Evolutionary conservation across 2,797 vertebrate genomes (phyloP), one percentile per base, ranked within the genome.

Genomic region (Myoxocephalus aenaeus): DNA sequence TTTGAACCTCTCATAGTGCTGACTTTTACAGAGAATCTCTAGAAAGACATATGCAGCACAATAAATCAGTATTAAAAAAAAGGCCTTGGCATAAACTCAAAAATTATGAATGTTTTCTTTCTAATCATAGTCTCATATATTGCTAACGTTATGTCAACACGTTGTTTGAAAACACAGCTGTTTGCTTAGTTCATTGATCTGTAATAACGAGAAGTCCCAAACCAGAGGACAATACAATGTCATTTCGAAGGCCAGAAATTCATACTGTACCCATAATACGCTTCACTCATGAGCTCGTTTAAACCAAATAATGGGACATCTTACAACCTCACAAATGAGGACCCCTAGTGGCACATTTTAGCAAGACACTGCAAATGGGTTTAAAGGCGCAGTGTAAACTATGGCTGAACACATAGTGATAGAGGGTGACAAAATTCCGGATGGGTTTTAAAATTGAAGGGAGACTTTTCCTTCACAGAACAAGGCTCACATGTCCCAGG

Each of bases 331-430:
- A 25, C 58, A 42, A 53, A 80, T 9, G 40, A n/a, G 13, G 71
- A 66, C 59, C 51, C 22, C 65, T 70, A 11, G 65, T 75, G 73
- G 67, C 8, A 18, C 1, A 15, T 46, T 40, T 59, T 63, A n/a
- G n/a, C 7, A 50, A 42, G 22, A 6, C 25, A 58, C 5, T 3
- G 3, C 7, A 61, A n/a, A 11, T 29, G n/a, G n/a, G 27, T 61
- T 63, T 22, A 25, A 27, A 8, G 34, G 18, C 57, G 15, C 53
- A 64, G 17, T 22, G 20, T 22, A 32, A 68, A 50, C 6, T n/a
- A 27, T 17, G 5, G 3, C 15, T 25, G 25, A 62, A 18, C 25
- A 68, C 12, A n/a, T n/a, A 27, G 25, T 27, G 25, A 27, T 27
- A 27, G 25, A 27, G 25, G 25, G 25, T 27, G 25, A 27, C 1